A percentile compares a stretch with the other conserved stretches of the same genome.
phyloP scores from a whole-genome alignment of 2,797 vertebrate species.

The Emydoidea blandingii region DNA sequence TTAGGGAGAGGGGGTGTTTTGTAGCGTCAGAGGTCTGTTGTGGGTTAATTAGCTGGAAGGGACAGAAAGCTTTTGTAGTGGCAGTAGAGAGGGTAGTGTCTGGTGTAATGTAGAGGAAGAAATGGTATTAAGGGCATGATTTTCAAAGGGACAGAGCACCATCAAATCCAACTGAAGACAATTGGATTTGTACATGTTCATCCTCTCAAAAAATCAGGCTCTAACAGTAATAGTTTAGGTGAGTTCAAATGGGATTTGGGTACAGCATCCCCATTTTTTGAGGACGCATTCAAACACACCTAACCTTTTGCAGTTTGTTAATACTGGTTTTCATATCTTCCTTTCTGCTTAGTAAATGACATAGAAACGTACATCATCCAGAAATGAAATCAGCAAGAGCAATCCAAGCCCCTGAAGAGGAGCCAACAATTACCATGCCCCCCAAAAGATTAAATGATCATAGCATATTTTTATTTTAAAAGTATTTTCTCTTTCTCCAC shows the following conservation, averaged over 20 bases:
- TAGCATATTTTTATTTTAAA: background rate
- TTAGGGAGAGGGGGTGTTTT: background rate
- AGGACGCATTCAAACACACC: background rate
- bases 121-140: fast-evolving
- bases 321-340: background rate
- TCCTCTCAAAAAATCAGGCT: background rate
- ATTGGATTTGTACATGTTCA: background rate
- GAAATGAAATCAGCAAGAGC: background rate
- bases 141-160: background rate
- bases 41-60: background rate
- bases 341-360: background rate
- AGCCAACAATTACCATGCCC: background rate
- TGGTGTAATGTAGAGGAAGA: background rate
- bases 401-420: background rate
- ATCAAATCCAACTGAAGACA: fast-evolving
- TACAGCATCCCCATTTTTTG: background rate
- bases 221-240: background rate
- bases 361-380: background rate
- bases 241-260: background rate
- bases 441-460: background rate
- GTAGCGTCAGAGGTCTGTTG: background rate
- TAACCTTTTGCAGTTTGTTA: background rate
- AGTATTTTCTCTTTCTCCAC: background rate
- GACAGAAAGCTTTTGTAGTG: background rate
- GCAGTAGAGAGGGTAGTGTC: background rate